Base-by-base conservation (phyloP, 2,113 vertebrate genomes). In the Pygoscelis antarcticus region DNA sequence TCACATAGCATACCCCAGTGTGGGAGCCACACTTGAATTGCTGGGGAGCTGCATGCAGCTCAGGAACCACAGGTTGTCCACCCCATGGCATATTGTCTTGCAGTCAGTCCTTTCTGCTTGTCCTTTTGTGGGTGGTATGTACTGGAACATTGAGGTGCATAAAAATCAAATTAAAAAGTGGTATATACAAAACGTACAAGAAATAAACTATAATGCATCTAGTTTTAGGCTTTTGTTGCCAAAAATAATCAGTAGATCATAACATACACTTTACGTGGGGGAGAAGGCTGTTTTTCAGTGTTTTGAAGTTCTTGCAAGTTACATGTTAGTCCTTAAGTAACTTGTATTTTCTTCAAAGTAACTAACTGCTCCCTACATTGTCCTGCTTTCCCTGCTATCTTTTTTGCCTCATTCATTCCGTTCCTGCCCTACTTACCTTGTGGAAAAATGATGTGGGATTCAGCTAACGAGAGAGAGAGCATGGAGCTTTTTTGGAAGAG, bases 11-110 rank as follows among this genome's bases (percentile, higher is more conserved):
- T 3, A 3, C 1, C 26, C 61, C 5, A 0, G 32, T 0, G 16
- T 3, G 1, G 64, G 55, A 82, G n/a, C 94, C n/a, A 8, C 0
- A 1, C 1, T 1, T 10, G 40, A 9, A 6, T 14, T 7, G 58
- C 30, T 4, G 17, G 22, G 44, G 38, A 85, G 36, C 82, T 58
- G 42, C 69, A 0, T 2, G 22, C 18, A 26, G 70, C 60, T 47
- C 55, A 3, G 76, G 71, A 80, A 1, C 69, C 3, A 0, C 9
- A 19, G 10, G 3, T 8, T 78, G 30, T 9, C 23, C 44, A 7
- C 57, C 30, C 54, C 40, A 0, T 1, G 29, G 49, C 30, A 0
- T 25, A 9, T 16, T 46, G 44, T 60, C 68, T 55, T 61, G 66
- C 38, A 4, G 17, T 10, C 23, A 5, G 61, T 17, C 44, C 74